phyloP scores from a whole-genome alignment of 2,888 invertebrate genomes.

The Patella pellucida region DNA sequence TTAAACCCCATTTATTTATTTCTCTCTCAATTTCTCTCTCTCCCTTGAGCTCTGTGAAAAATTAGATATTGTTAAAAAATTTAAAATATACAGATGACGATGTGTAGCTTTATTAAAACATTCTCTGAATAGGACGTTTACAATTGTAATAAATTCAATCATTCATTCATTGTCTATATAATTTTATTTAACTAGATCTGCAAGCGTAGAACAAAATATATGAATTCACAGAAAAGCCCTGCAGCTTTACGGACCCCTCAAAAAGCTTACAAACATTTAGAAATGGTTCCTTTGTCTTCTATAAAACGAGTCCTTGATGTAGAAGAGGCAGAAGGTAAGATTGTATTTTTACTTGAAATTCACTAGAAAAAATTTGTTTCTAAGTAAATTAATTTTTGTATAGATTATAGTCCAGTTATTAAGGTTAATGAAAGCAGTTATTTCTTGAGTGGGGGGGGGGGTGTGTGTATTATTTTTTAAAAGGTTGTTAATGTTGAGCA shows the following conservation, averaged over 20 bases:
- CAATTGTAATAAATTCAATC: background rate
- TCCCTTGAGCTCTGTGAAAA: too few relatives aligned
- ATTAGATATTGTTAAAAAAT: too few relatives aligned
- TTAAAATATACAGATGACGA: too few relatives aligned
- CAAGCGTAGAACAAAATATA: constrained; percentile 73
- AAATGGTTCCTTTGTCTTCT: constrained; percentile 87
- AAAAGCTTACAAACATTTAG: constrained; percentile 92
- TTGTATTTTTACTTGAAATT: background rate
- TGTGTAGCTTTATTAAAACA: too few relatives aligned
- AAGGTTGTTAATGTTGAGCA: too few relatives aligned
- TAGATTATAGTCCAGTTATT: background rate
- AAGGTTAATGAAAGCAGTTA: background rate
- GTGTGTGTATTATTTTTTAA: too few relatives aligned
- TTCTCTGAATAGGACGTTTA: background rate
- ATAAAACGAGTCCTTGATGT: constrained; percentile 94
- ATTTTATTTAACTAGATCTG: constrained; percentile 71
- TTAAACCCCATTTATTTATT: too few relatives aligned
- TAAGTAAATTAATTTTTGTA: background rate
- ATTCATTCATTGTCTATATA: constrained; percentile 11
- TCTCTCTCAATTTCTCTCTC: too few relatives aligned
- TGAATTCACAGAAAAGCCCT: constrained; percentile 75
- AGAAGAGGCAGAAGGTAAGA: constrained; percentile 83
- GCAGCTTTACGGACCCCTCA: constrained; percentile 74
- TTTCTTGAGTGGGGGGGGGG: too few relatives aligned
- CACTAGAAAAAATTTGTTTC: background rate